These are phyloP conservation scores for Drosophila insularis DNA, from an alignment of 1,140 invertebrate species.

Conservation along the genomic window DNA sequence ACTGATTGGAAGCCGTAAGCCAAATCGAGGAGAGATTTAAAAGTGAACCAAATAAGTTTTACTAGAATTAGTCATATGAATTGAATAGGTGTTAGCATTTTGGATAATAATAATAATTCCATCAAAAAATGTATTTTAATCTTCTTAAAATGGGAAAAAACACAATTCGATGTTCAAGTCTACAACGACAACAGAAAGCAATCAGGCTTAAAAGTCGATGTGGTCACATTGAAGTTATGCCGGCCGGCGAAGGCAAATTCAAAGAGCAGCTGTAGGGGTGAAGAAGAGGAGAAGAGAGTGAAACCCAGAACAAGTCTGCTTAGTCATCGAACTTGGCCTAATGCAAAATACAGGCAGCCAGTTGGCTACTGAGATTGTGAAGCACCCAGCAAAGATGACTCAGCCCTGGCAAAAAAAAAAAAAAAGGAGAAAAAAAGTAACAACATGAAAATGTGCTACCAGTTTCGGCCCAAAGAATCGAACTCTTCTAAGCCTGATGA, in stretches of 20 bases:
- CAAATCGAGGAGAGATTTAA: not conserved
- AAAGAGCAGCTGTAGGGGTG: not conserved
- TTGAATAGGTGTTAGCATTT: no score
- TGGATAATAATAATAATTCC: no score
- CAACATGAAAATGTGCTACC: slow-evolving; percentile 64
- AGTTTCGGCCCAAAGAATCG: slow-evolving; percentile 55
- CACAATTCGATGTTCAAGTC: not conserved
- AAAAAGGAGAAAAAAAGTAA: slow-evolving; percentile 10
- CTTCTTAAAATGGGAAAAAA: no score
- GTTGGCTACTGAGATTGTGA: slow-evolving; percentile 38
- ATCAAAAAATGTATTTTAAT: no score
- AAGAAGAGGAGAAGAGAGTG: slow-evolving; percentile 11
- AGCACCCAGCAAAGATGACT: slow-evolving; percentile 50
- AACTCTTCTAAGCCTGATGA: slow-evolving; percentile 24
- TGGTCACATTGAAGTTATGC: slow-evolving; percentile 72
- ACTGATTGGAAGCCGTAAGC: not conserved
- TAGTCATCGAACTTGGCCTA: slow-evolving; percentile 78
- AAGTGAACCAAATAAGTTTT: not conserved
- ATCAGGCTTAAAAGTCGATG: slow-evolving; percentile 46
- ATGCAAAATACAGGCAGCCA: slow-evolving; percentile 64
- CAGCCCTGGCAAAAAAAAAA: slow-evolving; percentile 57
- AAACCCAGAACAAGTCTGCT: slow-evolving; percentile 60
- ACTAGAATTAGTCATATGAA: no score
- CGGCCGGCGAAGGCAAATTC: slow-evolving; percentile 43
- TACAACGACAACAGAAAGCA: slow-evolving; percentile 20